Percentiles rank a stretch among this genome's conserved stretches.
Conservation (phyloP, 2,888 invertebrate species). For the Caenorhabditis uteleia region DNA sequence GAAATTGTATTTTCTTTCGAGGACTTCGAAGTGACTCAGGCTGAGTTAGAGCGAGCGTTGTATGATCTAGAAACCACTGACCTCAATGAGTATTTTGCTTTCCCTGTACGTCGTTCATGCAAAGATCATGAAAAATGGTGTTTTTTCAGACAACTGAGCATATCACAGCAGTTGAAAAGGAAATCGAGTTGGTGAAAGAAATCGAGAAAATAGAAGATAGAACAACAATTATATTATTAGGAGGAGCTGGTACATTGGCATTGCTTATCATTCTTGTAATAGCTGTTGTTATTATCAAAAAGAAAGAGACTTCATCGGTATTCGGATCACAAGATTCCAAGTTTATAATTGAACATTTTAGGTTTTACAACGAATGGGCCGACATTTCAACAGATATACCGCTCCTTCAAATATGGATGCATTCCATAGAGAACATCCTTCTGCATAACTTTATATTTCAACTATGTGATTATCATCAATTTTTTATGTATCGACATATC, state of each 20-base stretch:
- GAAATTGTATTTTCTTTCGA: constrained; percentile 14
- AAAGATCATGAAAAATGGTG: too few relatives aligned
- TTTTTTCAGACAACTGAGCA: constrained; percentile 4
- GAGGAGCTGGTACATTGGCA: too few relatives aligned
- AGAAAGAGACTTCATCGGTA: constrained; percentile 1
- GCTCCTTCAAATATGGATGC: constrained; percentile 3
- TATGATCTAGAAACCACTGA: constrained; percentile 17
- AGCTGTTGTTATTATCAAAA: neutral
- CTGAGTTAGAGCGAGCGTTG: constrained; percentile 19
- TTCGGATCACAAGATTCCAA: neutral
- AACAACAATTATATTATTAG: neutral
- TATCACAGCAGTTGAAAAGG: neutral
- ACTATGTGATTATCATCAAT: too few relatives aligned
- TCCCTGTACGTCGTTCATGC: constrained; percentile 9
- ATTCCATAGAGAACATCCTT: too few relatives aligned
- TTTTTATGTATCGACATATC: too few relatives aligned
- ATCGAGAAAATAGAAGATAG: neutral
- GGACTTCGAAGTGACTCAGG: constrained; percentile 5
- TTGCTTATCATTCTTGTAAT: neutral
- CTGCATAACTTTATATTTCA: too few relatives aligned
- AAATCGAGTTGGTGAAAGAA: neutral
- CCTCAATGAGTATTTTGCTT: constrained; percentile 20
- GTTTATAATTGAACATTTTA: neutral
- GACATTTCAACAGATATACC: constrained; percentile 6
- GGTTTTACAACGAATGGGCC: constrained; percentile 3